Base-by-base conservation (phyloP, 2,888 invertebrate species). In the Himalopsyche anomala region DNA sequence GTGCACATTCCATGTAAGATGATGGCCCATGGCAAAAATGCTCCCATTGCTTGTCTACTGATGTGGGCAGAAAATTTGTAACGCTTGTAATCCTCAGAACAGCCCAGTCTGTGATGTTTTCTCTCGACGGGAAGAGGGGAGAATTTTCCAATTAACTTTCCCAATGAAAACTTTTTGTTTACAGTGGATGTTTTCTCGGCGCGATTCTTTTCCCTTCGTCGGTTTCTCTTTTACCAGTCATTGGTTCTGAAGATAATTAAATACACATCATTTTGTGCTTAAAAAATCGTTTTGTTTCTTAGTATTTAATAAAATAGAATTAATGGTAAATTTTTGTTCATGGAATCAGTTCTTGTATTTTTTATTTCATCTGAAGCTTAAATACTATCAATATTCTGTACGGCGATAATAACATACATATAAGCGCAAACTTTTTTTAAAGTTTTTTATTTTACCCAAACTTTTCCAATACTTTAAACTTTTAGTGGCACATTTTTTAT, bases 1-100 rank as follows among this genome's bases (percentile, higher is more conserved):
- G 82, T n/a, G 45, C 45, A 83, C 87, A 87, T 87, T 84, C 83
- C 85, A 38, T 55, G 82, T n/a, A 40, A 82, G 82, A 82, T 74
- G 74, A 74, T 36, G 74, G 74, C 36, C 74, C 74, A 36, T 74
- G 36, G 74, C 74, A 74, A 74, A 74, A 74, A 74, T 74, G 36
- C 36, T 38, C 36, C 36, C 74, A 74, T 36, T 74, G 74, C 74
- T 74, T 74, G 74, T 12, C 36, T 36, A 36, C 36, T 74, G 74
- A 74, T 74, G 74, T 74, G 74, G 74, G 74, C 74, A 74, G 74
- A 15, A 74, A 74, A 74, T 36, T 74, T 74, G 36, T 28, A 74
- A 74, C 74, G 38, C 74, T 74, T 74, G 74, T 74, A 74, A 74
- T 74, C 74, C 38, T 36, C 36, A 36, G 74, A 74, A 74, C 38